These are phyloP conservation scores for Gisinianus flammeolus DNA, from an alignment of 2,888 invertebrate genomes.

Conservation along the genomic window DNA sequence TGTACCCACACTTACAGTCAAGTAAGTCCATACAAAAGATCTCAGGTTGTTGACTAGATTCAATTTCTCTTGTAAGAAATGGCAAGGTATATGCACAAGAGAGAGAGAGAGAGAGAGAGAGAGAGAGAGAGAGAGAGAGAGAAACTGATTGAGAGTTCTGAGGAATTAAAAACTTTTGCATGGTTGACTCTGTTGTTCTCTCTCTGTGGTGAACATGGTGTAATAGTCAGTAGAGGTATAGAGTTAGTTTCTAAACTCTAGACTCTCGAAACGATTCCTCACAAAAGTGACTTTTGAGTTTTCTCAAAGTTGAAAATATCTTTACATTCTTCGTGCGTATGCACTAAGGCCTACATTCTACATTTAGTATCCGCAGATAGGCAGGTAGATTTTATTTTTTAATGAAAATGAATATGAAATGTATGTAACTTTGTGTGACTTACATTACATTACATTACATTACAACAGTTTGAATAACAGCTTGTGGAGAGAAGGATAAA, in stretches of 20 bases:
- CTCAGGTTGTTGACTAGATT: not conserved
- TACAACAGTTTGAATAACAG: too few relatives aligned
- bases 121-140: not conserved
- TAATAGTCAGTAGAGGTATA: not conserved
- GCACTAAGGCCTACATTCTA: too few relatives aligned
- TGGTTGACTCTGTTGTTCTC: slow-evolving; percentile 35
- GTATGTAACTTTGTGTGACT: too few relatives aligned
- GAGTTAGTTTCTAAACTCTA: not conserved
- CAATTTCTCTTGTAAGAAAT: not conserved
- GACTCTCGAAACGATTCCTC: not conserved
- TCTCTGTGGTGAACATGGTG: not conserved
- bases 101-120: not conserved
- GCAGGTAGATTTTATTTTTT: too few relatives aligned
- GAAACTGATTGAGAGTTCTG: not conserved
- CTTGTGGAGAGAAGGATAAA: too few relatives aligned
- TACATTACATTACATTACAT: too few relatives aligned
- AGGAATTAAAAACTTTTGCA: slow-evolving; percentile 34
- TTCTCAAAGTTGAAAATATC: too few relatives aligned
- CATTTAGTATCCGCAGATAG: too few relatives aligned
- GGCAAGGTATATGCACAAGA: not conserved
- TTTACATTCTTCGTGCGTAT: too few relatives aligned
- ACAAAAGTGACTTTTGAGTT: not conserved
- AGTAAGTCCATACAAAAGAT: not conserved
- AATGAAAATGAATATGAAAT: too few relatives aligned
- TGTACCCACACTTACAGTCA: not conserved